Conservation (phyloP, 2,888 invertebrate species). For the Petrophora chlorosata region DNA sequence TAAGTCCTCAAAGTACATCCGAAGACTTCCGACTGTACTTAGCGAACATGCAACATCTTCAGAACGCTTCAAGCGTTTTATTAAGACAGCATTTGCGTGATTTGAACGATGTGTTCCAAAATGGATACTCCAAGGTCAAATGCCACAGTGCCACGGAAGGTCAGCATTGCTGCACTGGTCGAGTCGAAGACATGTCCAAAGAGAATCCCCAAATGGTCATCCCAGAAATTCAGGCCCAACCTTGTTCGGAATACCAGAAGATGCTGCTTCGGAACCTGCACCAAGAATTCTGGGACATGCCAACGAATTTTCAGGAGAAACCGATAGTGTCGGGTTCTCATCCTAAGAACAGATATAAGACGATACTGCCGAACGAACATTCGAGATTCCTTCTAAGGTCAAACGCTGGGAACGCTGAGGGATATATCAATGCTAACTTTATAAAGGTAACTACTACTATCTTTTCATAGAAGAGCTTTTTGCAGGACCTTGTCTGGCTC, state of each 20-base stretch:
- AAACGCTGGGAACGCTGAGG: slow-evolving; percentile 83
- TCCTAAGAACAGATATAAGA: slow-evolving; percentile 94
- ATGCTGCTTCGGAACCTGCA: slow-evolving; percentile 85
- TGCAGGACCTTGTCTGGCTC: too few relatives aligned
- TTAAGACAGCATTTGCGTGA: slow-evolving; percentile 85
- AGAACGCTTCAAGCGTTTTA: slow-evolving; percentile 87
- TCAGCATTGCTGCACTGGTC: slow-evolving; percentile 64
- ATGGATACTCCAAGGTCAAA: slow-evolving; percentile 76
- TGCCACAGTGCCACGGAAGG: slow-evolving; percentile 61
- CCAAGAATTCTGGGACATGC: slow-evolving; percentile 97
- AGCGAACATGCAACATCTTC: slow-evolving; percentile 88
- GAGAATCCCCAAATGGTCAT: slow-evolving; percentile 71
- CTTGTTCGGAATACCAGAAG: slow-evolving; percentile 85
- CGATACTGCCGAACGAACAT: slow-evolving; percentile 94
- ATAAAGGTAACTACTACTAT: slow-evolving; percentile 86
- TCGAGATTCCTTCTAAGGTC: slow-evolving; percentile 89
- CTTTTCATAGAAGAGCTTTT: too few relatives aligned
- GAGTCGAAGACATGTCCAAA: slow-evolving; percentile 57
- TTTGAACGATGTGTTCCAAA: slow-evolving; percentile 83
- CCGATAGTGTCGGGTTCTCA: slow-evolving; percentile 95
- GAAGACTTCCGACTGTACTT: slow-evolving; percentile 89
- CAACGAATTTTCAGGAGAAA: slow-evolving; percentile 95
- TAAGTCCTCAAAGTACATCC: slow-evolving; percentile 86
- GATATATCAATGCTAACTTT: slow-evolving; percentile 97
- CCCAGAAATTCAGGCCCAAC: slow-evolving; percentile 65